phyloP scores from a whole-genome alignment of 2,797 vertebrate genomes.

The Rhincodon typus region DNA sequence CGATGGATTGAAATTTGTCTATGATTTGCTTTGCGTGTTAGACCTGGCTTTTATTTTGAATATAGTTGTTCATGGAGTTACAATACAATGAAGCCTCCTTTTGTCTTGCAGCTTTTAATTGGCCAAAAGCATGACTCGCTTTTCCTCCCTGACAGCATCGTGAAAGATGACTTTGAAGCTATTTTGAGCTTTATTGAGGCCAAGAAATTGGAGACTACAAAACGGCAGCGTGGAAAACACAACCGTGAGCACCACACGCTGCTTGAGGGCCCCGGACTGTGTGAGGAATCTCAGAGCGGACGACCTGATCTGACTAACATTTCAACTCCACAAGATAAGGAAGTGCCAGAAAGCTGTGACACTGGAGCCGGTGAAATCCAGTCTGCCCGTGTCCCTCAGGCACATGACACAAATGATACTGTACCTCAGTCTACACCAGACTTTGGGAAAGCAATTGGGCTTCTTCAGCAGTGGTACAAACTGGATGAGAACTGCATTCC shows the following conservation, averaged over 20 bases:
- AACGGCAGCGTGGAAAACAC: slow-evolving; percentile 39
- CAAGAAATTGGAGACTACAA: slow-evolving; percentile 44
- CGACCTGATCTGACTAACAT: not conserved
- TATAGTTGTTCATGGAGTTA: not conserved
- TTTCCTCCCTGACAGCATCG: slow-evolving; percentile 49
- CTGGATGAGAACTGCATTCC: slow-evolving; percentile 55
- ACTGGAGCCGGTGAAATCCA: not conserved
- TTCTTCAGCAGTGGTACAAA: slow-evolving; percentile 54
- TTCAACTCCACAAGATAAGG: not conserved
- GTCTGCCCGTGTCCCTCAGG: not conserved
- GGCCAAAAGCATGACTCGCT: slow-evolving; percentile 53
- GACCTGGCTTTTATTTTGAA: slow-evolving; percentile 16
- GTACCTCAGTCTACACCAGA: slow-evolving; percentile 42
- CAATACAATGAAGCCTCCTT: slow-evolving; percentile 28
- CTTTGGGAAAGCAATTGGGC: slow-evolving; percentile 49
- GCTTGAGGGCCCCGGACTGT: not conserved
- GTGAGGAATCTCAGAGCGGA: too few species aligned
- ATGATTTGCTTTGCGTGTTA: not conserved
- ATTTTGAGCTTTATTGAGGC: slow-evolving; percentile 46
- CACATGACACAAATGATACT: not conserved
- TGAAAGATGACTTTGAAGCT: slow-evolving; percentile 49
- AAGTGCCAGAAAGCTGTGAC: not conserved
- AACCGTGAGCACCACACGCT: not conserved
- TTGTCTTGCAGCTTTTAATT: slow-evolving; percentile 49
- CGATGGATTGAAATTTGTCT: not conserved